Conservation (phyloP, 2,888 invertebrate species). For the Paralinhomoeus sp. region DNA sequence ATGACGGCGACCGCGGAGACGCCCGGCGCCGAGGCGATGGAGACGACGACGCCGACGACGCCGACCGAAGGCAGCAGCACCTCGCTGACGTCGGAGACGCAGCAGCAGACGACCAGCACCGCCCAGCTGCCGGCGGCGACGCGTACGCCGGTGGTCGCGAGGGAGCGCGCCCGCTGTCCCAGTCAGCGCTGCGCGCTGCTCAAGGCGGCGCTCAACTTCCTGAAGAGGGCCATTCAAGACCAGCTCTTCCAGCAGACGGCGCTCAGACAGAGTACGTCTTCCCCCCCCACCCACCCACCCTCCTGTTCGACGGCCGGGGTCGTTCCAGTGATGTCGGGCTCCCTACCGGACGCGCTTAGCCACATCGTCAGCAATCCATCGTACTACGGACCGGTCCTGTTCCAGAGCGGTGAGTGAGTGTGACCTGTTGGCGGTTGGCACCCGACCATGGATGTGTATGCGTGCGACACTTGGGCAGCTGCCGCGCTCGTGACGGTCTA, state of each 20-base stretch:
- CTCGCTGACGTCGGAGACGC: background rate
- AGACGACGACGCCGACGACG: background rate
- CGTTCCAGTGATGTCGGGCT: slow-evolving; percentile 51
- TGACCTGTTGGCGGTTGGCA: slow-evolving; percentile 8
- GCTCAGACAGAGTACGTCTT: slow-evolving; percentile 13
- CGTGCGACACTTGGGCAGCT: too few relatives aligned
- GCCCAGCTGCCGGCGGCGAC: slow-evolving; percentile 9
- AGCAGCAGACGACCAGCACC: background rate
- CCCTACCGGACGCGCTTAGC: slow-evolving; percentile 50
- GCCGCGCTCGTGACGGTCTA: too few relatives aligned
- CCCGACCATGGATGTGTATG: too few relatives aligned
- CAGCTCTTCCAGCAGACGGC: slow-evolving; percentile 11
- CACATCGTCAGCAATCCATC: slow-evolving; percentile 63
- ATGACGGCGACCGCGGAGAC: background rate
- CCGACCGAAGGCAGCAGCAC: background rate
- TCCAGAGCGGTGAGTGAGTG: slow-evolving; percentile 27
- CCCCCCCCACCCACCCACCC: background rate
- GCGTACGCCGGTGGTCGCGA: too few relatives aligned
- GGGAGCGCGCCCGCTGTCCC: slow-evolving; percentile 34
- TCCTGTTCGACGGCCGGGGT: background rate
- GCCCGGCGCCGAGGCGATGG: background rate
- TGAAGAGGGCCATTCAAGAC: slow-evolving; percentile 55
- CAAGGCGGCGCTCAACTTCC: slow-evolving; percentile 64
- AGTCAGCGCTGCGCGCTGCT: slow-evolving; percentile 59
- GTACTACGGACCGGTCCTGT: slow-evolving; percentile 63